Conservation (phyloP, 2,888 invertebrate species). For the Nomada hirtipes region DNA sequence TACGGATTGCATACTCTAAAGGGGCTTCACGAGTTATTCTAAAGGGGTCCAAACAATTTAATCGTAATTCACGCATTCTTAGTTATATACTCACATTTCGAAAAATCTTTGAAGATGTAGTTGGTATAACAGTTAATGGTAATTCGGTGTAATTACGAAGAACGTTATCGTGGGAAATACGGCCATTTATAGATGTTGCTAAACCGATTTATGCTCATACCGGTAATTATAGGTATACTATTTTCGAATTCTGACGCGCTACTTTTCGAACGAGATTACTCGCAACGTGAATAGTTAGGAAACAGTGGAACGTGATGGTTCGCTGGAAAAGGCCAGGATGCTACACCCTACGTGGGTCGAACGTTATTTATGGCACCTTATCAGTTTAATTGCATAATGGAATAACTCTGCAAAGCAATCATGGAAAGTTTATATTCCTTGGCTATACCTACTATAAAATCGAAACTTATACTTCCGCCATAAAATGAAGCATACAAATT, state of each 20-base stretch:
- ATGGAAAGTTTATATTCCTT: background rate
- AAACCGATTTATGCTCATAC: background rate
- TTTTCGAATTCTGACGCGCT: slow-evolving; percentile 53
- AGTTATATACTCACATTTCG: too few relatives aligned
- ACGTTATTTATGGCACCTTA: background rate
- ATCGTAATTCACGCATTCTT: too few relatives aligned
- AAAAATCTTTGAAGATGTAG: background rate
- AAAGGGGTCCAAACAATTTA: too few relatives aligned
- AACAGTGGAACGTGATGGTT: slow-evolving; percentile 35
- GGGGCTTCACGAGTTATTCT: too few relatives aligned
- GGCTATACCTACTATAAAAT: background rate
- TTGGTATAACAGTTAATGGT: slow-evolving; percentile 12
- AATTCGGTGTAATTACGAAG: slow-evolving; percentile 11
- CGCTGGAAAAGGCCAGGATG: background rate
- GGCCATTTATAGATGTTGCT: slow-evolving; percentile 5
- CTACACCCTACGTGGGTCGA: background rate
- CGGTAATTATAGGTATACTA: slow-evolving; percentile 32
- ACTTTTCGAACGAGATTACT: slow-evolving; percentile 14
- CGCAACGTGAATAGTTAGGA: background rate
- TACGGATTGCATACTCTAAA: too few relatives aligned
- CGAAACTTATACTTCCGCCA: too few relatives aligned
- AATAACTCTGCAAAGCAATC: background rate
- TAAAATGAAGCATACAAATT: too few relatives aligned
- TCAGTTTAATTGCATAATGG: slow-evolving; percentile 12
- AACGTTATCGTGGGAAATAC: slow-evolving; percentile 16